Percentiles rank a stretch among this genome's conserved stretches.
Conservation (phyloP, 2,888 invertebrate genomes). For the Theretra japonica region DNA sequence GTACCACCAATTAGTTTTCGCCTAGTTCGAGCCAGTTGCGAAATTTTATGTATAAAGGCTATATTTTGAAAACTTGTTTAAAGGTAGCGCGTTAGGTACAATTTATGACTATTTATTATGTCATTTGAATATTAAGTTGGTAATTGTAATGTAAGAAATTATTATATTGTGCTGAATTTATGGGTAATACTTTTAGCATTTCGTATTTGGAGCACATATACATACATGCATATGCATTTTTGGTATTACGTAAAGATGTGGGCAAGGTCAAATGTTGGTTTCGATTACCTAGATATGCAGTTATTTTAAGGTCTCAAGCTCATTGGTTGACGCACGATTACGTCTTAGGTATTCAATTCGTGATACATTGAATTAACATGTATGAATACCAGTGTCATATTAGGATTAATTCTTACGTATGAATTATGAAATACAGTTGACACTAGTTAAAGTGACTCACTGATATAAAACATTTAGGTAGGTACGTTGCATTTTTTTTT, state of each 20-base stretch:
- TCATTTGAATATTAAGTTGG: constrained; percentile 40
- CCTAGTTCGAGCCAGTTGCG: constrained; percentile 50
- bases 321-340: neutral
- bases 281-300: neutral
- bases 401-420: too few relatives aligned
- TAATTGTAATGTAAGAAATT: constrained; percentile 28
- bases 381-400: neutral
- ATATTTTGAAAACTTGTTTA: constrained; percentile 41
- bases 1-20: constrained; percentile 55
- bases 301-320: neutral
- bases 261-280: neutral
- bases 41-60: constrained; percentile 50
- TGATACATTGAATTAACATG: neutral
- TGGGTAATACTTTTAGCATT: neutral
- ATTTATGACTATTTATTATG: constrained; percentile 38
- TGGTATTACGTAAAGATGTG: neutral
- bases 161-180: constrained; percentile 20
- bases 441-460: too few relatives aligned
- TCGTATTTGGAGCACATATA: constrained; percentile 13
- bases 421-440: too few relatives aligned
- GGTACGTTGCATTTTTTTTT: too few relatives aligned
- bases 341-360: neutral
- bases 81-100: constrained; percentile 31
- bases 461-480: too few relatives aligned
- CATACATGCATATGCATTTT: constrained; percentile 19